A percentile compares a stretch with the other conserved stretches of the same genome.
These are phyloP conservation scores for Trogon melanurus DNA, from an alignment of 2,113 vertebrate species.

Conservation along the genomic window DNA sequence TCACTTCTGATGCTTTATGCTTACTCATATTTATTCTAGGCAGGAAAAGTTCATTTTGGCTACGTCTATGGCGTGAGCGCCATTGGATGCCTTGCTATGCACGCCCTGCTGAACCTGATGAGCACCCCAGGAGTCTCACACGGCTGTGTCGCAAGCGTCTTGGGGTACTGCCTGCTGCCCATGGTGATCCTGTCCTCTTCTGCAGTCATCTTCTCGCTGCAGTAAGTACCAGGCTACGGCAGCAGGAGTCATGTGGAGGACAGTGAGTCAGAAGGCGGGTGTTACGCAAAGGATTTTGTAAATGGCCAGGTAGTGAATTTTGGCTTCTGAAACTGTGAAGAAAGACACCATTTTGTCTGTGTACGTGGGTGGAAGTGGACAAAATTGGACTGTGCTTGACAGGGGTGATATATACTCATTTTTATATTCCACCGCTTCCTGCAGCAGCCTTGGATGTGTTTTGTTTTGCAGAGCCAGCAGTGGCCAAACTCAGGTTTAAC, in stretches of 20 bases:
- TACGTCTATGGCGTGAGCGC: constrained; percentile 87
- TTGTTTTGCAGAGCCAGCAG: neutral
- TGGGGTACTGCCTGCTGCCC: constrained; percentile 89
- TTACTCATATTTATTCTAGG: constrained; percentile 71
- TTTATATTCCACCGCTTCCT: neutral
- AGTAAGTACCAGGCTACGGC: constrained; percentile 75
- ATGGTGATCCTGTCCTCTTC: constrained; percentile 85
- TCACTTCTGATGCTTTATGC: neutral
- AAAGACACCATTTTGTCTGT: neutral
- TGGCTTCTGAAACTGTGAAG: neutral
- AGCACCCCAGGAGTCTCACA: constrained; percentile 77
- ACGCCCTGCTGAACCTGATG: constrained; percentile 86
- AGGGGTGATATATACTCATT: neutral
- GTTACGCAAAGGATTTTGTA: neutral
- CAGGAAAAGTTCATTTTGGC: constrained; percentile 89
- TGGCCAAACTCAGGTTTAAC: neutral
- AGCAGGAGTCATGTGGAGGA: neutral
- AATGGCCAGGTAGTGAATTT: neutral
- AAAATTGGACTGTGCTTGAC: neutral
- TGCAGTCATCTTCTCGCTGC: constrained; percentile 82
- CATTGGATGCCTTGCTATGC: constrained; percentile 82
- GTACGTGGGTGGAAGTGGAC: neutral
- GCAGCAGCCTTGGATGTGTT: neutral
- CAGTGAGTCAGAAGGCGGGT: neutral
- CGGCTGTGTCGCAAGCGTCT: constrained; percentile 87